Conservation (phyloP, 2,888 invertebrate species). For the Piscicola geometra region DNA sequence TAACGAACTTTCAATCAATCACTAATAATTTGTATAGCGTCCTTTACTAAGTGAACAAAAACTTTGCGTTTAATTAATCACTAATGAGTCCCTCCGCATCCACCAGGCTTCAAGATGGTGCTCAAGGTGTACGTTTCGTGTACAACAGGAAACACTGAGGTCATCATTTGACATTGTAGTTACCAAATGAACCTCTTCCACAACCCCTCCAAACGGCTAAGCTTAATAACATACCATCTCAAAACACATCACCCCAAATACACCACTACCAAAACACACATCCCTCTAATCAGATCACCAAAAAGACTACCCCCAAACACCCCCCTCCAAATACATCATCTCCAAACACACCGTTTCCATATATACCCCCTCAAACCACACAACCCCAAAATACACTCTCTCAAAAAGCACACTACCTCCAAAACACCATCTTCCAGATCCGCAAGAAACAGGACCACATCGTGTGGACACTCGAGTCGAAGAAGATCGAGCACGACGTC, state of each 20-base stretch:
- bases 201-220: too few species aligned
- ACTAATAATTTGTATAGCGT: too few species aligned
- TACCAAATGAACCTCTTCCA: background rate
- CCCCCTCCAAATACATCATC: background rate
- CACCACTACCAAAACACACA: too few species aligned
- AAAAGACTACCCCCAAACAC: too few species aligned
- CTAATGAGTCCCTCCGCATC: too few species aligned
- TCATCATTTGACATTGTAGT: conserved; percentile 1
- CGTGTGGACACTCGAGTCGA: conserved; percentile 84
- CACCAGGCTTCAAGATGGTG: conserved; percentile 39
- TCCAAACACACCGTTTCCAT: background rate
- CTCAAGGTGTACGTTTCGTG: conserved; percentile 40
- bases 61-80: too few species aligned
- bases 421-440: conserved; percentile 63
- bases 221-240: too few species aligned
- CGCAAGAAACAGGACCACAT: conserved; percentile 92
- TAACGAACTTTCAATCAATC: too few species aligned
- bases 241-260: too few species aligned
- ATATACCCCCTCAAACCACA: background rate
- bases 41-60: too few species aligned
- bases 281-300: too few species aligned
- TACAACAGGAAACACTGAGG: conserved; percentile 41
- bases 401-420: background rate
- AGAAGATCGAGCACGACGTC: conserved; percentile 78
- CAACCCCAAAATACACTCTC: background rate